Base-by-base conservation (phyloP, 2,797 vertebrate genomes). In the Columba guinea region DNA sequence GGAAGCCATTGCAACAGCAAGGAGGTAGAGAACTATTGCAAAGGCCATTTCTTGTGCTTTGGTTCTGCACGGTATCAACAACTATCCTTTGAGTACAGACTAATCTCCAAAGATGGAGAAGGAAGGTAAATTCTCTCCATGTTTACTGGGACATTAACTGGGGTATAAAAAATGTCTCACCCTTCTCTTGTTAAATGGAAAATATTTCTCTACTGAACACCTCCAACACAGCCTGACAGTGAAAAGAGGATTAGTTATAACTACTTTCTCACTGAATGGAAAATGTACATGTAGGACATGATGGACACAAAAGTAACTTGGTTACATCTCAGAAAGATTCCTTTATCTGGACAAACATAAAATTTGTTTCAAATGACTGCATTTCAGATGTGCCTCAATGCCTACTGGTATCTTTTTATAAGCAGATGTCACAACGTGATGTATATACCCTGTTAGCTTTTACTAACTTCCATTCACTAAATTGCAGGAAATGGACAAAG, bases 401-500 rank as follows among this genome's bases (percentile, higher is more conserved):
- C 30, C 60, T 34, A 55, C 76, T 75, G 62, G 15, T 46, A 39
- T 24, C 23, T 48, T 82, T 10, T 65, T 92, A 53, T 7, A 70
- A 80, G 63, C 23, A 51, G 11, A 39, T 86, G 63, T 67, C 51
- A 84, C 51, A 67, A 84, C 10, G 41, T 84, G 80, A 92, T 84
- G 30, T 48, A 90, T 87, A 59, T 20, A 51, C 20, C 17, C 67
- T 17, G 26, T 74, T 89, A 95, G 74, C 64, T 90, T 95, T 92
- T 89, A 96, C 60, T 77, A 87, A 80, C 85, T 82, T 82, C 60
- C 37, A 75, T 87, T 88, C 91, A 73, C 74, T 94, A 63, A 93
- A 90, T 71, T 80, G 53, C 14, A 0, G 64, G 65, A 95, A 92
- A 90, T 58, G 35, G 60, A 90, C 80, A 96, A 96, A 97, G 93